Conservation (phyloP, 1,140 invertebrate species). For the Oscheius sp. region DNA sequence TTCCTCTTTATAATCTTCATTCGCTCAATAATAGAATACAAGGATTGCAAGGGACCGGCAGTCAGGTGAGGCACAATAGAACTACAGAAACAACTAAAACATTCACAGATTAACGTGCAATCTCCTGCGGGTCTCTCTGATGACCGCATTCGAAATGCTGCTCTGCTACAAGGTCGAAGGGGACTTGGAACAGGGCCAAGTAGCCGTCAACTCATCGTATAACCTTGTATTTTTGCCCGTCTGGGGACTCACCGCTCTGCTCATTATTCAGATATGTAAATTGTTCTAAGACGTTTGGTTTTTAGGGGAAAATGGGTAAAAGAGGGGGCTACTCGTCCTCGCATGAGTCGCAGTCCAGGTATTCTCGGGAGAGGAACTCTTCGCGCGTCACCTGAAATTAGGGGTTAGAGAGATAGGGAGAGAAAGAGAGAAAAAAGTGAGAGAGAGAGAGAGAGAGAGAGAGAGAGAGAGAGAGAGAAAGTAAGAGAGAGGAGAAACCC, state of each 20-base stretch:
- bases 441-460: too few species aligned
- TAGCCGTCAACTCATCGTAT: conserved; percentile 9
- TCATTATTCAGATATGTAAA: conserved; percentile 9
- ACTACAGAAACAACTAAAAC: not conserved
- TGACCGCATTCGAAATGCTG: not conserved
- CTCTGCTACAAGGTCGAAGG: conserved; percentile 22
- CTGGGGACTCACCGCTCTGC: not conserved
- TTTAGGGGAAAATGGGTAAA: not conserved
- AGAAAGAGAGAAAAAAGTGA: too few species aligned
- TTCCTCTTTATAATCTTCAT: conserved; percentile 27
- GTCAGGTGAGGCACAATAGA: conserved; percentile 15
- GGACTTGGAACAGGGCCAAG: conserved; percentile 19
- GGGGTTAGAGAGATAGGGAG: conserved; percentile 42
- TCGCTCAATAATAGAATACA: conserved; percentile 22
- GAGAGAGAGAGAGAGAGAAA: conserved; percentile 34
- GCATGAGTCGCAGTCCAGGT: conserved; percentile 49
- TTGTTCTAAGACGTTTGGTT: not conserved
- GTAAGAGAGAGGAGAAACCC: not conserved
- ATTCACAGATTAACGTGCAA: conserved; percentile 5
- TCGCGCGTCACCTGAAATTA: conserved; percentile 31
- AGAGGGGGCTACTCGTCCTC: conserved; percentile 9
- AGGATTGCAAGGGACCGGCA: conserved; percentile 11
- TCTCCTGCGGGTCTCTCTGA: not conserved
- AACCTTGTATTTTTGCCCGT: conserved; percentile 17
- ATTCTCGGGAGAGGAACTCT: conserved; percentile 38